Evolutionary conservation across 1,140 invertebrate species (phyloP).

Genomic region (Nephila pilipes): DNA sequence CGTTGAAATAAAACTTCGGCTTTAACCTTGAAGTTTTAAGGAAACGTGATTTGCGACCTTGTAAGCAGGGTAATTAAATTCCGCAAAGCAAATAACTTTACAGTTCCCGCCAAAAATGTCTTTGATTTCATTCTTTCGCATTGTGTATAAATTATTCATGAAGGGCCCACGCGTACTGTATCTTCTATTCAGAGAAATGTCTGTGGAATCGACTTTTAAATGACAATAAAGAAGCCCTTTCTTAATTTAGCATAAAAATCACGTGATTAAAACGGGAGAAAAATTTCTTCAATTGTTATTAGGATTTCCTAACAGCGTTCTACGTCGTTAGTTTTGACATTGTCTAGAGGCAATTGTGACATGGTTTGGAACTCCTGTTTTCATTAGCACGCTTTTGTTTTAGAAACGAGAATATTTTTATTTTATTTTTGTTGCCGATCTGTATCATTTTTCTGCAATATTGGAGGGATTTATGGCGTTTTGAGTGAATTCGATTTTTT

Average conservation of each 20-base stretch:
- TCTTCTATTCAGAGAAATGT: not conserved
- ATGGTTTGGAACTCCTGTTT: too few relatives aligned
- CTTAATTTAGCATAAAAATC: slow-evolving; percentile 14
- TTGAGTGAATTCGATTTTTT: too few relatives aligned
- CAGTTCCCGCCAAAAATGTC: slow-evolving; percentile 30
- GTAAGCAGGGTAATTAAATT: slow-evolving; percentile 41
- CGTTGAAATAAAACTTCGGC: not conserved
- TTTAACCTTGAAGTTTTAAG: slow-evolving; percentile 16
- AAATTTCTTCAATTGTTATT: too few relatives aligned
- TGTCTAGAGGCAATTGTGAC: too few relatives aligned
- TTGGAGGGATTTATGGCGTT: too few relatives aligned
- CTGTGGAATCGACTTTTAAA: not conserved
- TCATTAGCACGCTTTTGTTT: too few relatives aligned
- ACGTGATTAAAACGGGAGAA: not conserved
- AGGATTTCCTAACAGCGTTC: too few relatives aligned
- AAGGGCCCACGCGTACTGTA: not conserved
- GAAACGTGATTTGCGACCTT: slow-evolving; percentile 32
- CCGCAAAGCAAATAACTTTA: slow-evolving; percentile 18
- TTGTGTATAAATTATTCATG: slow-evolving; percentile 45
- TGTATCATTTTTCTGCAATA: too few relatives aligned
- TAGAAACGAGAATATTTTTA: too few relatives aligned
- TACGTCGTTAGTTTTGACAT: too few relatives aligned
- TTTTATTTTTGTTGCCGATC: too few relatives aligned
- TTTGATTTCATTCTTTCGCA: slow-evolving; percentile 1
- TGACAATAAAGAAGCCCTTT: slow-evolving; percentile 20